Base-by-base conservation (phyloP, 2,888 invertebrate genomes). In the Epinotia nisella region DNA sequence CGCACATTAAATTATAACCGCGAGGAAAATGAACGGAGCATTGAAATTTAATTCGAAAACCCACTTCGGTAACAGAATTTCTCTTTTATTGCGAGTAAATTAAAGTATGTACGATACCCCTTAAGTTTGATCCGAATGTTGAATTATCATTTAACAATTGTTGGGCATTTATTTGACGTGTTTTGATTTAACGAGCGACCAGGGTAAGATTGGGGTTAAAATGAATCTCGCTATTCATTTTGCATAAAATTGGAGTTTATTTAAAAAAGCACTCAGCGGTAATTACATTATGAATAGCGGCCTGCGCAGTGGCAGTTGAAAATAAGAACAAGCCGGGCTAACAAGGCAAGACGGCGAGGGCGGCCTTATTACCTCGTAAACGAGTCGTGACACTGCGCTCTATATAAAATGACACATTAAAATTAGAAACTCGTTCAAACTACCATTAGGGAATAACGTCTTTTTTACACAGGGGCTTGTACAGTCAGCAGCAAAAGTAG, bases 1-100 rank as follows among this genome's bases (percentile, higher is more conserved):
- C 88, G 87, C 86, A 85, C 88, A 90, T 92, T 90, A 90, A 92
- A 92, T 91, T 90, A 90, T 89, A 89, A 89, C 86, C 81, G 81
- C 83, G 83, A 87, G 87, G 85, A 85, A 85, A 87, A 87, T 80
- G 81, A 78, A 83, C 80, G 79, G 78, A 80, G 81, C 82, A 87
- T 87, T 87, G 84, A 86, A 89, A 87, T 89, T 89, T 83, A 87
- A 89, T 89, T 88, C 85, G 78, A 79, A 77, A 81, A 80, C 81
- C 80, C 79, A 76, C 79, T 82, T 81, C 76, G 77, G 81, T 80
- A 78, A 79, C 78, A 79, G 76, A 78, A 84, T 80, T 81, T 77
- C 75, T 77, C 75, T 76, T 75, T 76, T 80, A 80, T 79, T 79
- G 70, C 76, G 76, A 78, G 79, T 77, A 79, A 80, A 79, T 79